Evolutionary conservation across 2,888 invertebrate genomes (phyloP), one percentile per base, ranked within the genome.

Genomic region (Hypena proboscidalis): DNA sequence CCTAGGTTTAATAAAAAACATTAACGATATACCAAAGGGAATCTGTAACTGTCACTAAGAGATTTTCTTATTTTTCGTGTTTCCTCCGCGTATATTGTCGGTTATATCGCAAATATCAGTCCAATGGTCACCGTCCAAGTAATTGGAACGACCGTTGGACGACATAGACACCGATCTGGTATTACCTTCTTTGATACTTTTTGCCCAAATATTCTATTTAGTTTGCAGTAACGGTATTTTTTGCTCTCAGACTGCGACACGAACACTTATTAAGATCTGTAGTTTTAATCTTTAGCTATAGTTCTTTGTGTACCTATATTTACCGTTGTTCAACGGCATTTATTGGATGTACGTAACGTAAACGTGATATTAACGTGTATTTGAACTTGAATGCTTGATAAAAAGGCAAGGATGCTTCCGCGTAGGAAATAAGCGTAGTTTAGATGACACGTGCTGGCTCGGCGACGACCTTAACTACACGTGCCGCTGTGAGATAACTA

Each of bases 201-300:
- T 90, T 87, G 77, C 74, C 81, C 68, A 80, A 84, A 85, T n/a
- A 85, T 77, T 78, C 80, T 86, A 85, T 89, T 85, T 84, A 80
- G 84, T 83, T 80, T 81, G 78, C 70, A 63, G 44, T 88, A 90
- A 88, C 90, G 88, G 89, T 82, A 73, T 61, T 75, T 79, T 80
- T 78, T 78, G 61, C 55, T 70, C 69, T 70, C 66, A 62, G 68
- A 67, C 69, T 69, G 71, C 66, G 74, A 75, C 79, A 75, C 75
- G 78, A 78, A 75, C 74, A 71, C 75, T 82, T 85, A 86, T 83
- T 85, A 83, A 83, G 80, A 80, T 77, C 76, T 81, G 64, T 66
- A 63, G 66, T 77, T 74, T 67, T 71, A 75, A 70, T 70, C 71
- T 74, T 67, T 70, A 50, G 47, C 54, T 62, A 65, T 65, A 61